phyloP scores from a whole-genome alignment of 2,797 vertebrate species.

The Ambastaia sidthimunki region DNA sequence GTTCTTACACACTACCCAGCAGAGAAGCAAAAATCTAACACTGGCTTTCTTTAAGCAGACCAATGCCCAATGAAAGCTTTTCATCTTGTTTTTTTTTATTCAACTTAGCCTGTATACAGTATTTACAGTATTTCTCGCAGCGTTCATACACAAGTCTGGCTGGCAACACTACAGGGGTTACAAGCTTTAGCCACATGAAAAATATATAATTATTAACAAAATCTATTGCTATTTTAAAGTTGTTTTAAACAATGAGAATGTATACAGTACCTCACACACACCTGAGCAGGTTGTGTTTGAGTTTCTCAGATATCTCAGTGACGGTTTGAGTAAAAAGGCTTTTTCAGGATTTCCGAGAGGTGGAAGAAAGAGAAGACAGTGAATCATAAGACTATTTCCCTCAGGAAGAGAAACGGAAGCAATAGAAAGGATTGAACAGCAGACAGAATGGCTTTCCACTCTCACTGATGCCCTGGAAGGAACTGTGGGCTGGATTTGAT shows the following conservation, averaged over 20 bases:
- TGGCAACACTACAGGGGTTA: not conserved
- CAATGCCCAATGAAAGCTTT: not conserved
- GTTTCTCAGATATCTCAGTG: constrained; percentile 8
- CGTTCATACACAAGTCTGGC: not conserved
- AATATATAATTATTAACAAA: not conserved
- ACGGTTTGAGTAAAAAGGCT: not conserved
- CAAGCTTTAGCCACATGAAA: not conserved
- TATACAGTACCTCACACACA: not conserved
- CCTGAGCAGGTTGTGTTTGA: not conserved
- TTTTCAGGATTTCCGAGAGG: constrained; percentile 20
- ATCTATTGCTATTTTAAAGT: not conserved
- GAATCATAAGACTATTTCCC: constrained; percentile 48
- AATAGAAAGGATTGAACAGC: constrained; percentile 9
- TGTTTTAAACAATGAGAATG: not conserved
- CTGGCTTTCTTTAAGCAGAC: not conserved
- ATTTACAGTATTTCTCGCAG: not conserved
- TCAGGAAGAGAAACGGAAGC: constrained; percentile 44
- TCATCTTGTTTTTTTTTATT: not conserved
- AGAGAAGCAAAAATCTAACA: constrained; percentile 45
- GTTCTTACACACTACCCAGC: constrained; percentile 23
- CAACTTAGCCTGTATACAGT: not conserved
- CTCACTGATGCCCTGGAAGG: constrained; percentile 2
- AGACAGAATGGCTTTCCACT: constrained; percentile 35
- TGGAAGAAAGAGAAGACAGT: constrained; percentile 25
- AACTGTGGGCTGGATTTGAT: constrained; percentile 2